phyloP scores from a whole-genome alignment of 2,797 vertebrate species.

The Sebastiscus albofasciatus region DNA sequence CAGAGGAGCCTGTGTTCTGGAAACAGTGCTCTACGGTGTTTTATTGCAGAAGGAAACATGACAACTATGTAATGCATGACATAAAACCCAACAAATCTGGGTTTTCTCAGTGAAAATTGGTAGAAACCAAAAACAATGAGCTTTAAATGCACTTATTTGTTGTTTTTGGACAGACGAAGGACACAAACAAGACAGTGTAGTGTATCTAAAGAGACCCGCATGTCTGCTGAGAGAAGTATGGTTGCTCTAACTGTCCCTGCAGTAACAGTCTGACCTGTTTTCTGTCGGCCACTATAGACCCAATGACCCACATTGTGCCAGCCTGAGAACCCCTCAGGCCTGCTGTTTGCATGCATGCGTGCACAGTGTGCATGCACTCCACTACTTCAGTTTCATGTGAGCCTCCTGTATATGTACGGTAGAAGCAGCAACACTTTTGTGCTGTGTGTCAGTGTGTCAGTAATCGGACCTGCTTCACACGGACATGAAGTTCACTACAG shows the following conservation, averaged over 20 bases:
- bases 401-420: not conserved
- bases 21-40: not conserved
- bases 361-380: not conserved
- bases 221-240: not conserved
- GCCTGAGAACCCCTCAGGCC: conserved; percentile 2
- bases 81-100: not conserved
- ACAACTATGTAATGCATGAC: not conserved
- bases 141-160: not conserved
- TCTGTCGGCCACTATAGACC: not conserved
- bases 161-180: not conserved
- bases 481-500: not conserved
- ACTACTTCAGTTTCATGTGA: not conserved
- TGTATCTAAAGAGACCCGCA: not conserved
- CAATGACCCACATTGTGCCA: conserved; percentile 50
- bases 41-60: not conserved
- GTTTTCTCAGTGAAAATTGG: not conserved
- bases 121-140: not conserved
- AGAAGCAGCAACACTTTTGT: not conserved
- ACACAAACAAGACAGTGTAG: not conserved
- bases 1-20: not conserved
- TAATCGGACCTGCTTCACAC: not conserved
- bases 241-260: not conserved
- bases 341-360: not conserved
- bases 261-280: conserved; percentile 24
- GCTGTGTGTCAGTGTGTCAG: conserved; percentile 46